phyloP scores from a whole-genome alignment of 2,797 vertebrate species.

The Chelon labrosus region DNA sequence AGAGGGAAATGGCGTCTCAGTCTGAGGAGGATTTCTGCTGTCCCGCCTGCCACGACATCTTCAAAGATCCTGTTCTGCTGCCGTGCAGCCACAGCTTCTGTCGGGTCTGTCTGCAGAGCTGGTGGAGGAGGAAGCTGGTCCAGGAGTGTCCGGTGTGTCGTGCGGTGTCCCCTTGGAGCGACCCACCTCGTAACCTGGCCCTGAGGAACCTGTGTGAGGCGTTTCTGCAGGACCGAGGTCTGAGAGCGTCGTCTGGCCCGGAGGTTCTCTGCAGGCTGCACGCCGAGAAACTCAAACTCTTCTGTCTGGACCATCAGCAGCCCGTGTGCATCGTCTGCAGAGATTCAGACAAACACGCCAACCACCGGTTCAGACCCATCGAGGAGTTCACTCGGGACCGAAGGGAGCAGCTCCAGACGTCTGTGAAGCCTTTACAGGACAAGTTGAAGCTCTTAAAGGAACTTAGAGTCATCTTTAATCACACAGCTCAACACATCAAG shows the following conservation, averaged over 20 bases:
- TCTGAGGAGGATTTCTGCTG: constrained; percentile 36
- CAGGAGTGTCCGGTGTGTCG: constrained; percentile 29
- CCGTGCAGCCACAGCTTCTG: constrained; percentile 55
- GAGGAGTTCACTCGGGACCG: constrained; percentile 10
- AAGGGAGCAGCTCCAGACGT: constrained; percentile 5
- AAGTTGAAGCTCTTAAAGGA: constrained; percentile 12
- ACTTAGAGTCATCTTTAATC: neutral
- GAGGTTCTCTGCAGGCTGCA: neutral
- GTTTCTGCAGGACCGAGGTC: neutral
- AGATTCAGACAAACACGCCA: constrained; percentile 4
- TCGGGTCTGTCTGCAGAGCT: constrained; percentile 37
- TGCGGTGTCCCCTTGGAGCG: neutral
- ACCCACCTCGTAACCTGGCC: constrained; percentile 32
- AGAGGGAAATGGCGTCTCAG: constrained; percentile 24
- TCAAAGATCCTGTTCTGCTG: constrained; percentile 32
- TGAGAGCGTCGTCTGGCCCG: rapidly evolving
- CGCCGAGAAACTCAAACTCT: constrained; percentile 22
- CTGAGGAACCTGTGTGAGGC: constrained; percentile 39
- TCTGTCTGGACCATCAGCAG: constrained; percentile 3
- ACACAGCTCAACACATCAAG: constrained; percentile 26
- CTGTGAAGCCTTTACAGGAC: constrained; percentile 10
- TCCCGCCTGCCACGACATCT: constrained; percentile 31
- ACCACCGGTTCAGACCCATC: constrained; percentile 34
- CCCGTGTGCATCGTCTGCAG: constrained; percentile 23
- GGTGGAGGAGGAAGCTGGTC: constrained; percentile 16